phyloP scores from a whole-genome alignment of 2,797 vertebrate genomes.

The Lutjanus campechanus region DNA sequence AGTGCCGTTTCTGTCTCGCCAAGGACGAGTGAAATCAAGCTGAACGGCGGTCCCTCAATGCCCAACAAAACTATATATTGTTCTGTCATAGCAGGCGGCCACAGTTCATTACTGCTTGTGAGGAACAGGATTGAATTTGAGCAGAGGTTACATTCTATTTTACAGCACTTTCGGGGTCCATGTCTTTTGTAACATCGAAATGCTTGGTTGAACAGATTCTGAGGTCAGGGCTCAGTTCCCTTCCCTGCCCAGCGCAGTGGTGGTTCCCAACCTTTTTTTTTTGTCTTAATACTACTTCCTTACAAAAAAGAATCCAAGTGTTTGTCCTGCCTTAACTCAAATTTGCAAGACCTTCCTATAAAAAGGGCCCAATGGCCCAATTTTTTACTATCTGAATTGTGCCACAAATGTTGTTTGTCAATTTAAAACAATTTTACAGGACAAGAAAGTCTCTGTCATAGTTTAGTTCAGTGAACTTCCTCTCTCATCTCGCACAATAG shows the following conservation, averaged over 20 bases:
- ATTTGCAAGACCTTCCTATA: too few species aligned
- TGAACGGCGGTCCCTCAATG: constrained; percentile 48
- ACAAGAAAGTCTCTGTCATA: too few species aligned
- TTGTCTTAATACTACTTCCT: too few species aligned
- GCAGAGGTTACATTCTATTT: constrained; percentile 10
- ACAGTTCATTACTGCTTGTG: constrained; percentile 38
- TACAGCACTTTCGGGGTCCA: background rate
- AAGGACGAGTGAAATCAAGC: constrained; percentile 60
- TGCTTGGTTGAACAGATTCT: background rate
- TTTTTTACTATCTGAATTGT: too few species aligned
- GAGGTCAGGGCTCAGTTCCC: background rate
- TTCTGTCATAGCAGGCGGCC: constrained; percentile 39
- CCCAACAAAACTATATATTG: constrained; percentile 38
- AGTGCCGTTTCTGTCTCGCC: constrained; percentile 46
- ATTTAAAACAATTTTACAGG: too few species aligned
- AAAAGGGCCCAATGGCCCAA: too few species aligned
- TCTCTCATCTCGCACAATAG: too few species aligned
- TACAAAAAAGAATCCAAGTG: too few species aligned
- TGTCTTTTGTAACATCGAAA: background rate
- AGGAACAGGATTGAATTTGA: constrained; percentile 14
- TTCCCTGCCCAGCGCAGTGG: background rate
- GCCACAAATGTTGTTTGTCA: too few species aligned
- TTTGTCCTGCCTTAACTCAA: too few species aligned
- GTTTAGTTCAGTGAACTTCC: too few species aligned
- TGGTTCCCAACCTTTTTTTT: background rate